Evolutionary conservation across 2,113 vertebrate species (phyloP).

Genomic region (Clarias macrocephalus): DNA sequence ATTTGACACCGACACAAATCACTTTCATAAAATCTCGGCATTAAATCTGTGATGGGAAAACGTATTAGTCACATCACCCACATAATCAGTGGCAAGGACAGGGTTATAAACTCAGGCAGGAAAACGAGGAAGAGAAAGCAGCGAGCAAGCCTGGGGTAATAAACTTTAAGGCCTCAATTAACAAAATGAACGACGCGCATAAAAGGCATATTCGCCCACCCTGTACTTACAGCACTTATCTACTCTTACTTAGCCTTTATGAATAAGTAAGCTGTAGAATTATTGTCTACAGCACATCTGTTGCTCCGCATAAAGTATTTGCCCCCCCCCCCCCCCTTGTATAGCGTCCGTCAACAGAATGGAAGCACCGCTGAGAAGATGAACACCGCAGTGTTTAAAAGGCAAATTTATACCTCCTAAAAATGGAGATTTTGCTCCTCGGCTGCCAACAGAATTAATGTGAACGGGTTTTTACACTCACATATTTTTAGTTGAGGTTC

Average conservation of each 20-base stretch:
- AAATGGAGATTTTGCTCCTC: background rate
- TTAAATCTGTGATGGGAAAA: background rate
- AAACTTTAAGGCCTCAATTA: conserved; percentile 34
- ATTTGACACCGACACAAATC: background rate
- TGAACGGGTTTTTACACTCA: background rate
- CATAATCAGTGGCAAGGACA: conserved; percentile 17
- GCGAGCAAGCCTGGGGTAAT: conserved; percentile 1
- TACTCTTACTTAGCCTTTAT: background rate
- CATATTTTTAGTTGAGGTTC: background rate
- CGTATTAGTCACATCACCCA: conserved; percentile 14
- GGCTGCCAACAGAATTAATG: background rate
- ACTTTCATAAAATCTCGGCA: conserved; percentile 14
- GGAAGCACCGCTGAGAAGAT: background rate
- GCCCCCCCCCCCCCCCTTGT: background rate
- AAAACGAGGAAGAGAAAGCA: conserved; percentile 5
- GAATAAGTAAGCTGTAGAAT: background rate
- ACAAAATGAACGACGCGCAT: conserved; percentile 24
- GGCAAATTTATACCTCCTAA: background rate
- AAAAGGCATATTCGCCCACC: conserved; percentile 14
- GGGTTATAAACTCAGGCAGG: conserved; percentile 18
- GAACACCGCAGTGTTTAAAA: background rate
- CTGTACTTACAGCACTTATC: conserved; percentile 1
- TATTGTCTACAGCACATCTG: background rate
- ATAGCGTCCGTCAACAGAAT: background rate
- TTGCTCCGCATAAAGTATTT: background rate